A percentile compares a stretch with the other conserved stretches of the same genome.
Evolutionary conservation across 2,113 vertebrate species (phyloP).

Genomic region (Jacana jacana): DNA sequence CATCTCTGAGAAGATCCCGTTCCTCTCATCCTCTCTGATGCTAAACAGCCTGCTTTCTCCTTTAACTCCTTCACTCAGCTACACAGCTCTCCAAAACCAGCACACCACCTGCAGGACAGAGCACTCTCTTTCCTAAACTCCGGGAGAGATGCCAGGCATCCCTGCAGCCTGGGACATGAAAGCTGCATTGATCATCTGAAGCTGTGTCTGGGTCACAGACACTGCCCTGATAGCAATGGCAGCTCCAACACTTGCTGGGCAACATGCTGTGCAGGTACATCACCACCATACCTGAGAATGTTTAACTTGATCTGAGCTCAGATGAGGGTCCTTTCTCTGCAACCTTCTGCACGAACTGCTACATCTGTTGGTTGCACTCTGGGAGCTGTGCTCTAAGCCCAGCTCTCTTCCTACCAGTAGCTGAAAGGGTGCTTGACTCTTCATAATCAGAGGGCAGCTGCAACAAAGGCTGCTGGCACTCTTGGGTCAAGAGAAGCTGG

Average conservation of each 20-base stretch:
- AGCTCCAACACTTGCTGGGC: background rate
- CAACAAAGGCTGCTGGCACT: background rate
- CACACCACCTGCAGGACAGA: background rate
- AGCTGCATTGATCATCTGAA: background rate
- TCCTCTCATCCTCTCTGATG: background rate
- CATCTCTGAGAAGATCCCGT: background rate
- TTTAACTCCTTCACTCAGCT: background rate
- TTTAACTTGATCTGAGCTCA: background rate
- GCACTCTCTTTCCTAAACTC: background rate
- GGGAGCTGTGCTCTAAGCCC: background rate
- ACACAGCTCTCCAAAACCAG: background rate
- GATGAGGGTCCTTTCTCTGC: background rate
- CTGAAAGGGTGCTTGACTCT: background rate
- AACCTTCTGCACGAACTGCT: background rate
- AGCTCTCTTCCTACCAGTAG: background rate
- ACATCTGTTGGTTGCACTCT: background rate
- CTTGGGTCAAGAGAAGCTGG: background rate
- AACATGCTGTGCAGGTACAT: background rate
- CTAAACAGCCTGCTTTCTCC: background rate
- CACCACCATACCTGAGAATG: background rate
- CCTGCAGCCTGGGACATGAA: background rate
- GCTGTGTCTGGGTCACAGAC: background rate
- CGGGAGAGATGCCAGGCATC: background rate
- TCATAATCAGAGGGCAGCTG: background rate
- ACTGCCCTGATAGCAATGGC: background rate